phyloP scores from a whole-genome alignment of 2,113 vertebrate genomes.

The Otus sunia region DNA sequence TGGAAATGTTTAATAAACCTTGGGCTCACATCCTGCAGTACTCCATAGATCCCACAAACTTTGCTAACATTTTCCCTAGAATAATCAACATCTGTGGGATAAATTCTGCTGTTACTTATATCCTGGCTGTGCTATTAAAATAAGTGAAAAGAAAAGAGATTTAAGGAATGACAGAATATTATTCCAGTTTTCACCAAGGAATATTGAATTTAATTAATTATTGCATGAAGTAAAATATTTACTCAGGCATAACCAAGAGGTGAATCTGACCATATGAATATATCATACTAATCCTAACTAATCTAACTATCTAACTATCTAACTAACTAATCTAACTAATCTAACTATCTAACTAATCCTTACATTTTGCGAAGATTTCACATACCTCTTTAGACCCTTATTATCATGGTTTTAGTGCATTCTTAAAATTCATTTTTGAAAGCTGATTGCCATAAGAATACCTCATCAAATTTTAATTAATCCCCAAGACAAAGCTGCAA shows the following conservation, averaged over 20 bases:
- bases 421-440: not conserved
- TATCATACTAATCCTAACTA: too few species aligned
- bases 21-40: not conserved
- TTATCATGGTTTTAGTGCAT: not conserved
- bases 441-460: not conserved
- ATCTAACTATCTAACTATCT: too few species aligned
- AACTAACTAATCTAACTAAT: too few species aligned
- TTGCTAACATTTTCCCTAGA: not conserved
- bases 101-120: not conserved
- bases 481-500: not conserved
- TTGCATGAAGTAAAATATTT: not conserved
- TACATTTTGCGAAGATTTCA: not conserved
- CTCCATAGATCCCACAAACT: not conserved
- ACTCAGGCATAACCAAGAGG: not conserved
- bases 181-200: not conserved
- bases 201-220: not conserved
- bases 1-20: not conserved
- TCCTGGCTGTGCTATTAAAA: not conserved
- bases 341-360: not conserved
- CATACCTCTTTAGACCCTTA: not conserved
- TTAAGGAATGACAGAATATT: not conserved
- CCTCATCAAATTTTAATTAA: constrained; percentile 26
- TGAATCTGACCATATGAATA: not conserved
- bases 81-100: accelerated
- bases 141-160: not conserved